Base-by-base conservation (phyloP, 1,140 invertebrate species). In the Yoshiicerus persimilis region DNA sequence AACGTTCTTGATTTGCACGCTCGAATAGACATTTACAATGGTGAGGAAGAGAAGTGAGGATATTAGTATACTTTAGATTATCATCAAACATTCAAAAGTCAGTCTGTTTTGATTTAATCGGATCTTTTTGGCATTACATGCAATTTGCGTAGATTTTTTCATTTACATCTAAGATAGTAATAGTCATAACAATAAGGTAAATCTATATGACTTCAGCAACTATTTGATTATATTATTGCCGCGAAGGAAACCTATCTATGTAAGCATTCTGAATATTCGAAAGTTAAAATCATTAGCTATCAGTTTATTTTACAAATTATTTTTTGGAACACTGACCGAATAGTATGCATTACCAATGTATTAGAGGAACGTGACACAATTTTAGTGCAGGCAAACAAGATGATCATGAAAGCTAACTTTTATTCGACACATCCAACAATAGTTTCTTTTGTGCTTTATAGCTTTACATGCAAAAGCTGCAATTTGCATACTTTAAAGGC, bases 1-100 rank as follows among this genome's bases (percentile, higher is more conserved):
- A 80, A 34, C 75, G 75, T 23, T 80, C 34, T 80, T 80, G 75
- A 80, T 36, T 80, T 80, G 30, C 75, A 80, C 75, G 75, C 20
- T 80, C 75, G 75, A 80, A 80, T 80, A 80, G 75, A 16, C 75
- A 80, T n/a, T n/a, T 16, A 80, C 75, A 80, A 80, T 80, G 66
- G 11, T 13, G 25, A 70, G 30, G 66, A 70, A 30, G 66, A 36
- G 32, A 80, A 38, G 75, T 80, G 75, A 34, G 47, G 47, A 56
- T 56, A 56, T 56, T 56, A 56, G 32, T 38, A 36, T 36, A 34
- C 20, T 80, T 25, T 80, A 34, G 75, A 80, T 80, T 23, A 34
- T 80, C 16, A 56, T 56, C 47, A 56, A 34, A 36, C 75, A 32
- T 16, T 80, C 32, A 36, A 77, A 77, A 47, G 13, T 47, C 36